Evolutionary conservation across 2,113 vertebrate species (phyloP).

Genomic region (Meriones unguiculatus): DNA sequence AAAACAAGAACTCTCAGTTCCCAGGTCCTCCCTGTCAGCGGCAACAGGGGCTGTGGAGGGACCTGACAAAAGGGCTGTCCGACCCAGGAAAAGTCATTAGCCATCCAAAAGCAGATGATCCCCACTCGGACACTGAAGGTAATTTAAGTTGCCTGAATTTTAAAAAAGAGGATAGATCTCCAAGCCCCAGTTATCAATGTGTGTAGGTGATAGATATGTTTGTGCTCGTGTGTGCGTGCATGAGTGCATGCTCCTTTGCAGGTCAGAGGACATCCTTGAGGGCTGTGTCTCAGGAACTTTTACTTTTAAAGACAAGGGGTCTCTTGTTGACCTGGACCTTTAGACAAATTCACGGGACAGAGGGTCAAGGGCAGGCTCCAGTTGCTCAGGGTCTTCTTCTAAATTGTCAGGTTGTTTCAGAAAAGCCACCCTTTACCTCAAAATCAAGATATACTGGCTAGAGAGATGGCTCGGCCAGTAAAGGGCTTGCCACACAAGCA

Average conservation of each 20-base stretch:
- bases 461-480: background rate
- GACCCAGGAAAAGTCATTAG: background rate
- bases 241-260: too few relatives aligned
- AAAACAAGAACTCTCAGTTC: background rate
- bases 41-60: background rate
- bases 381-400: background rate
- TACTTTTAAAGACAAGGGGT: background rate
- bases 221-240: background rate
- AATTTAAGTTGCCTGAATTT: background rate
- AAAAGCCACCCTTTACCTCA: too few relatives aligned
- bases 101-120: background rate
- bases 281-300: background rate
- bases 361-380: background rate
- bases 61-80: rapidly evolving
- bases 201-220: too few relatives aligned
- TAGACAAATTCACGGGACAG: background rate
- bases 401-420: background rate
- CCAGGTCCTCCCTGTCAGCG: background rate
- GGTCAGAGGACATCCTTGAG: background rate
- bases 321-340: background rate
- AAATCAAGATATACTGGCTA: too few relatives aligned
- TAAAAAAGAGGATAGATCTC: background rate
- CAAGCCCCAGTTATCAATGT: background rate
- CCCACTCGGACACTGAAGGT: background rate
- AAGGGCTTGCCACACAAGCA: background rate